phyloP scores from a whole-genome alignment of 2,113 vertebrate species.

The Caranx melampygus region DNA sequence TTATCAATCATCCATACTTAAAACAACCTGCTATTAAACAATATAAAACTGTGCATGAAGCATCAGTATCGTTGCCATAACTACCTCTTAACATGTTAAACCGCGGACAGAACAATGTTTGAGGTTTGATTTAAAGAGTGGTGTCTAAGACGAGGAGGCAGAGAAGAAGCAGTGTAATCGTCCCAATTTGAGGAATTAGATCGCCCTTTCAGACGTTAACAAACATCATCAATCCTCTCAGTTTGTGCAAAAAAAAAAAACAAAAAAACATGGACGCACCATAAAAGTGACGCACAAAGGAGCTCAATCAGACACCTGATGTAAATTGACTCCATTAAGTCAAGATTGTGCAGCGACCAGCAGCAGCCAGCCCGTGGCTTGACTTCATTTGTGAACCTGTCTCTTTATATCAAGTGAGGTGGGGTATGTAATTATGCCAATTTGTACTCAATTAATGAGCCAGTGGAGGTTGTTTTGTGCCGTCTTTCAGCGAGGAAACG shows the following conservation, averaged over 20 bases:
- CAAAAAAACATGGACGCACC: background rate
- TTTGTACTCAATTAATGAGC: slow-evolving; percentile 38
- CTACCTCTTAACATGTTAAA: background rate
- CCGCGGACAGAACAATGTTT: background rate
- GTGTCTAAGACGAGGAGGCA: background rate
- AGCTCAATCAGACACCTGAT: slow-evolving; percentile 60
- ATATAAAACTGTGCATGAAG: background rate
- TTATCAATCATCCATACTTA: background rate
- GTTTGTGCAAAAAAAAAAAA: background rate
- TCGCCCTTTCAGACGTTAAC: slow-evolving; percentile 17
- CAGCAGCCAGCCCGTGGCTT: slow-evolving; percentile 13
- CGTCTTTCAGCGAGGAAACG: background rate
- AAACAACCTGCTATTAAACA: background rate
- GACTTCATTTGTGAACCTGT: slow-evolving; percentile 33
- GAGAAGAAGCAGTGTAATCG: slow-evolving; percentile 19
- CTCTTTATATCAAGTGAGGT: slow-evolving; percentile 23
- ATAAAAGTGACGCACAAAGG: slow-evolving; percentile 39
- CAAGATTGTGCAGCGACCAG: slow-evolving; percentile 18
- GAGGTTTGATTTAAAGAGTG: background rate
- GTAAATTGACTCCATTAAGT: slow-evolving; percentile 56
- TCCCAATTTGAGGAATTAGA: slow-evolving; percentile 17
- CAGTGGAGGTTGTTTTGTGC: slow-evolving; percentile 14
- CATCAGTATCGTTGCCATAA: background rate
- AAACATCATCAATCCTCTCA: background rate
- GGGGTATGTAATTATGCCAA: slow-evolving; percentile 34